Evolutionary conservation across 1,140 invertebrate species (phyloP), one percentile per base, ranked within the genome.

Genomic region (Drosophila nannoptera): DNA sequence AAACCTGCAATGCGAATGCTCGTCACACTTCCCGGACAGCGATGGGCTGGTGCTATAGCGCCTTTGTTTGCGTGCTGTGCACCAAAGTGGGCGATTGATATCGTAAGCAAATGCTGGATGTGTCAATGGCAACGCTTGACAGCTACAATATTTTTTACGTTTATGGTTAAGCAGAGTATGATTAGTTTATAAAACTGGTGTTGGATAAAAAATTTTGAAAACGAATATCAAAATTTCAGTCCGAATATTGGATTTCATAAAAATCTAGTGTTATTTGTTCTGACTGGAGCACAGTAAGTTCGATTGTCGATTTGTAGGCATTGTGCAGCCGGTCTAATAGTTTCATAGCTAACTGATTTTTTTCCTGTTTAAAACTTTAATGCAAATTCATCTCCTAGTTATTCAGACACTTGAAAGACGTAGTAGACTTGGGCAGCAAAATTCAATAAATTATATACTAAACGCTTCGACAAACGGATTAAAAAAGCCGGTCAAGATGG

Each of bases 381-480:
- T 55, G 62, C n/a, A 43, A 46, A 45, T 50, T 52, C 33, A 56
- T 38, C 53, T 9, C 22, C 33, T 43, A 48, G 40, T 38, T 32
- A 8, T 38, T 59, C 32, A 53, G 46, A 31, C 43, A 33, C 31
- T 33, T 4, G 31, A 14, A 68, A 72, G 45, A n/a, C 48, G 9
- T 56, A 80, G 77, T 77, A 77, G 78, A 75, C 58, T 46, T 60
- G 42, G 58, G 54, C 69, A 70, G 65, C 78, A 61, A 81, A 81
- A 82, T 74, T 81, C 62, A 33, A 70, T 60, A 82, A 74, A 65
- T 59, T 52, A 59, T 46, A 49, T 35, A 61, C 71, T 45, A n/a
- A 64, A 50, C 29, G 50, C 54, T 72, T 78, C 75, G 49, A 54
- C 60, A 48, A 65, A 50, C 38, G 45, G 64, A 67, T 77, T 54